phyloP scores from a whole-genome alignment of 2,888 invertebrate genomes.

The Diplazon laetatorius region DNA sequence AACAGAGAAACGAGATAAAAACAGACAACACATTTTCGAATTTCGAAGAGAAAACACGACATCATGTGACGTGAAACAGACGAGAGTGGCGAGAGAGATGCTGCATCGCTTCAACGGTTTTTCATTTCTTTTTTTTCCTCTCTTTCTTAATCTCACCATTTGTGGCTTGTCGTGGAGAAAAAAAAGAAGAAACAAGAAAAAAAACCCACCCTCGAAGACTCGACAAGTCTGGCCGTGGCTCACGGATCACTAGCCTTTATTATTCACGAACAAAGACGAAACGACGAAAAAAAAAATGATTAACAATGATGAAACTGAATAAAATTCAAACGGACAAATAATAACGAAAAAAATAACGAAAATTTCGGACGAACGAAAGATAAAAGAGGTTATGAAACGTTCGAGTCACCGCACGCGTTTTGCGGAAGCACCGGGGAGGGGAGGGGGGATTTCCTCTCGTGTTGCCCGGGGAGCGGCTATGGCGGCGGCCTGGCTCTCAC shows the following conservation, averaged over 20 bases:
- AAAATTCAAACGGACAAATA: slow-evolving; percentile 15
- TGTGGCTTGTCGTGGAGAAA: neutral
- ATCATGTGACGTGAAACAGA: slow-evolving; percentile 1
- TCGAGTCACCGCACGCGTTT: slow-evolving; percentile 64
- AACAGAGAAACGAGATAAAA: neutral
- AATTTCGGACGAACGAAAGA: slow-evolving; percentile 27
- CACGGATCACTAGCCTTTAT: no score
- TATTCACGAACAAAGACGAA: no score
- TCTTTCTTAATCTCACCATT: slow-evolving; percentile 4
- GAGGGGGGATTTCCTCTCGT: slow-evolving; percentile 59
- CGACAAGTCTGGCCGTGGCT: no score
- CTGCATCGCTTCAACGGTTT: slow-evolving; percentile 1
- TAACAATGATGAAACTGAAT: slow-evolving; percentile 33
- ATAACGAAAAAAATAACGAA: slow-evolving; percentile 33
- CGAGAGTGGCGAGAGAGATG: slow-evolving; percentile 10
- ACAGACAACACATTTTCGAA: neutral
- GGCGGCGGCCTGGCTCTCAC: slow-evolving; percentile 82
- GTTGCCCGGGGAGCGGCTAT: slow-evolving; percentile 81
- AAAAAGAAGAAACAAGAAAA: neutral
- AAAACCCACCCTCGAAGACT: no score
- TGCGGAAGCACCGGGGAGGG: slow-evolving; percentile 50
- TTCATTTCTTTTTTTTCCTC: no score
- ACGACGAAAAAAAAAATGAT: slow-evolving; percentile 10
- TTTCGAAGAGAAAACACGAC: neutral
- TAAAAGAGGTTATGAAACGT: slow-evolving; percentile 62